Evolutionary conservation across 2,888 invertebrate genomes (phyloP).

Genomic region (Venusia cambrica): DNA sequence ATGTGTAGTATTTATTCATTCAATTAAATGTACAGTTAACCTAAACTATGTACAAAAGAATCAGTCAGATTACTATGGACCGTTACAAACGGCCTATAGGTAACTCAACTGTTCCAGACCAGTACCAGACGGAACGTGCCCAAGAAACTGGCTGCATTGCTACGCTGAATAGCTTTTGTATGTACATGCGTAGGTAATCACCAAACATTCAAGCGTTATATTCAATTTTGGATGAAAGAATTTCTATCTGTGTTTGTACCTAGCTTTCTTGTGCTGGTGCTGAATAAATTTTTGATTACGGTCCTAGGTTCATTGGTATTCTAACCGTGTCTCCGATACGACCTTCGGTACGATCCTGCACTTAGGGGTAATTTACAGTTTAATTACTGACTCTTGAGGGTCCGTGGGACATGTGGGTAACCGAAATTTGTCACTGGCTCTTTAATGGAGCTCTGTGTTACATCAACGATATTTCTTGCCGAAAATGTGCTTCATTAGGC

Average conservation of each 20-base stretch:
- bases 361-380: conserved; percentile 75
- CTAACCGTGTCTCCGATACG: conserved; percentile 57
- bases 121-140: too few species aligned
- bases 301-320: conserved; percentile 64
- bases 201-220: conserved; percentile 19
- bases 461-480: conserved; percentile 6
- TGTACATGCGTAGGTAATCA: too few species aligned
- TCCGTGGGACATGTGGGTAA: conserved; percentile 34
- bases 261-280: too few species aligned
- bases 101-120: too few species aligned
- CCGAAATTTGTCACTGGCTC: conserved; percentile 41
- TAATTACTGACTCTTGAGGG: conserved; percentile 61
- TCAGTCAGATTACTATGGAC: too few species aligned
- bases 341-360: conserved; percentile 62
- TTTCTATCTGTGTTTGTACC: conserved; percentile 31
- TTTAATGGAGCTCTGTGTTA: conserved; percentile 26
- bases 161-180: too few species aligned
- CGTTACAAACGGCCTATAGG: too few species aligned
- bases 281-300: conserved; percentile 64
- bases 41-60: too few species aligned
- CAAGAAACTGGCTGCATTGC: too few species aligned
- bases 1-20: too few species aligned
- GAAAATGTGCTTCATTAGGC: conserved; percentile 10
- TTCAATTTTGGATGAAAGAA: conserved; percentile 37
- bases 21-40: too few species aligned